A percentile compares a stretch with the other conserved stretches of the same genome.
Conservation (phyloP, 2,797 vertebrate genomes). For the Numenius phaeopus region DNA sequence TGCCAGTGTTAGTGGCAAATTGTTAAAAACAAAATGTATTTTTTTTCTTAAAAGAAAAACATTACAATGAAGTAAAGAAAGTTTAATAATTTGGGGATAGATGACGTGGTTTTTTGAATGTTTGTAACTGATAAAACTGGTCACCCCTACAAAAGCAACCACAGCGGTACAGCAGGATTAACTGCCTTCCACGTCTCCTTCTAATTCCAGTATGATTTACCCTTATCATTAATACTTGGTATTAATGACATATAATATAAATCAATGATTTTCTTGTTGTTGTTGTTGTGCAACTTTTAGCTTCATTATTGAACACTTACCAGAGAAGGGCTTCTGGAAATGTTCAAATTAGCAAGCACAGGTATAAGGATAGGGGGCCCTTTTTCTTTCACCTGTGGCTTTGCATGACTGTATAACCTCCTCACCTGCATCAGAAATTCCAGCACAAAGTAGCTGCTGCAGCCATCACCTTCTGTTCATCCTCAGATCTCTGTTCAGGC, state of each 20-base stretch:
- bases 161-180: background rate
- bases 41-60: background rate
- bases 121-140: background rate
- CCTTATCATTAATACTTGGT: background rate
- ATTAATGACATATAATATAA: background rate
- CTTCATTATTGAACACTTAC: background rate
- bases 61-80: background rate
- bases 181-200: background rate
- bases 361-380: background rate
- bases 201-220: background rate
- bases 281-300: background rate
- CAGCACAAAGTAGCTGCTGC: background rate
- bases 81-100: background rate
- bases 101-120: background rate
- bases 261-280: background rate
- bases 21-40: background rate
- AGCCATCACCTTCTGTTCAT: background rate
- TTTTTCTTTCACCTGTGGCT: background rate
- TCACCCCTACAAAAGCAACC: background rate
- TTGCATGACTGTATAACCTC: background rate
- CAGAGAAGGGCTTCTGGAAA: background rate
- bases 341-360: background rate
- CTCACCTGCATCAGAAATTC: background rate
- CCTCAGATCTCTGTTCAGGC: background rate
- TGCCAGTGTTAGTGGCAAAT: background rate